Base-by-base conservation (phyloP, 2,888 invertebrate genomes). In the Drosophila subquinaria region DNA sequence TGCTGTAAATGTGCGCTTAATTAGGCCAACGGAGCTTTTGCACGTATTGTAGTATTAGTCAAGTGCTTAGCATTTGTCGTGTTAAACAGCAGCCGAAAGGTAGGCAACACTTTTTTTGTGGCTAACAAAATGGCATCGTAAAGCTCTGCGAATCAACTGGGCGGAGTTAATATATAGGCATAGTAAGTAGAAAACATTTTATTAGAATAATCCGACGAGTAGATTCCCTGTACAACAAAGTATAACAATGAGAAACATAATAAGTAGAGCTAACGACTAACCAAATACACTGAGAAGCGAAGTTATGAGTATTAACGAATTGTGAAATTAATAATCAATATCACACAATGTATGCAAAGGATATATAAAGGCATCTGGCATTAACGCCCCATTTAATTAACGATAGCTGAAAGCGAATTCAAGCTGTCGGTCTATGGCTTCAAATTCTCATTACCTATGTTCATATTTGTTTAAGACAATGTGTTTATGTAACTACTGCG, bases 331-430 rank as follows among this genome's bases (percentile, higher is more conserved):
- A 15, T 17, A 1, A 0, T 4, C 13, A 30, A 48, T 5, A 38
- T 3, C 5, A 4, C 11, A 4, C 13, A 33, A n/a, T 11, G 20
- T 42, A 13, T 33, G 33, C 11, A 17, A 33, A 23, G 27, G 57
- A 17, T 45, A 47, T 47, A 36, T 10, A 47, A 52, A 45, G 40
- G 51, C 61, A 51, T 53, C 57, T 63, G 52, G 67, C 63, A 63
- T 79, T 74, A 78, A 77, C 68, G 80, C 78, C 72, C 71, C 82
- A 86, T 87, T 87, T 82, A 86, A 87, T 86, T 80, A 88, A 82
- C 71, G 65, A 70, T 76, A 57, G 68, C 76, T 67, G 40, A 15
- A 48, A 53, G 70, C 50, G 20, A 43, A 56, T 57, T 70, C 27
- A 60, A 68, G 63, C 56, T 51, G 17, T 11, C 40, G 10, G 10